Conservation (phyloP, 1,140 invertebrate species). For the Drosophila cardini region DNA sequence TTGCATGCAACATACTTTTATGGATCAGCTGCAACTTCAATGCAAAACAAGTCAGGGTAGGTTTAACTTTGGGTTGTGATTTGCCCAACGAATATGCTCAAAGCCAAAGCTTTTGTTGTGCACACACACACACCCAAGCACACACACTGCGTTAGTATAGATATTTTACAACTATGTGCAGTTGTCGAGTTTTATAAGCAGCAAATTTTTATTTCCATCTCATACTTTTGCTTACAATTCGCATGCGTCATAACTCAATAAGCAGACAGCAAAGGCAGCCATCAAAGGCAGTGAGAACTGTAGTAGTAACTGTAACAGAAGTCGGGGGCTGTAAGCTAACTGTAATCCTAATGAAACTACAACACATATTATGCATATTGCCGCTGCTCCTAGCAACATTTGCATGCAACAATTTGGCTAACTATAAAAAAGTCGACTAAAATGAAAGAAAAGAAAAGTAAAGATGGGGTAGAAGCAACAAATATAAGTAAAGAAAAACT, state of each 20-base stretch:
- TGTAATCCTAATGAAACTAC: slow-evolving; percentile 84
- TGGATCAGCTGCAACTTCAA: slow-evolving; percentile 82
- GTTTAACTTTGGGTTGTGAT: slow-evolving; percentile 64
- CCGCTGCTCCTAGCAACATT: slow-evolving; percentile 53
- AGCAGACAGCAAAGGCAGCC: slow-evolving; percentile 53
- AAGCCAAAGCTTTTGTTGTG: slow-evolving; percentile 78
- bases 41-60: slow-evolving; percentile 60
- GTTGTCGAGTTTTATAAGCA: slow-evolving; percentile 78
- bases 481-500: too few species aligned
- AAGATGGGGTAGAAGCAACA: slow-evolving; percentile 8
- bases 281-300: slow-evolving; percentile 33
- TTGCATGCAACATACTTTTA: slow-evolving; percentile 78
- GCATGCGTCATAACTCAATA: slow-evolving; percentile 83
- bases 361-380: slow-evolving; percentile 61
- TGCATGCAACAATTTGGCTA: slow-evolving; percentile 81
- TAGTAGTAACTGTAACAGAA: slow-evolving; percentile 16
- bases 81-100: slow-evolving; percentile 61
- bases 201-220: slow-evolving; percentile 74
- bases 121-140: slow-evolving; percentile 52
- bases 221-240: slow-evolving; percentile 68
- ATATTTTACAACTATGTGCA: slow-evolving; percentile 54
- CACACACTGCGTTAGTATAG: slow-evolving; percentile 26
- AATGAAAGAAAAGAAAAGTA: slow-evolving; percentile 19
- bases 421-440: slow-evolving; percentile 35
- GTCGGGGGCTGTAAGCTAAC: slow-evolving; percentile 66